Base-by-base conservation (phyloP, 1,140 invertebrate species). In the Tetramorium simillimum region DNA sequence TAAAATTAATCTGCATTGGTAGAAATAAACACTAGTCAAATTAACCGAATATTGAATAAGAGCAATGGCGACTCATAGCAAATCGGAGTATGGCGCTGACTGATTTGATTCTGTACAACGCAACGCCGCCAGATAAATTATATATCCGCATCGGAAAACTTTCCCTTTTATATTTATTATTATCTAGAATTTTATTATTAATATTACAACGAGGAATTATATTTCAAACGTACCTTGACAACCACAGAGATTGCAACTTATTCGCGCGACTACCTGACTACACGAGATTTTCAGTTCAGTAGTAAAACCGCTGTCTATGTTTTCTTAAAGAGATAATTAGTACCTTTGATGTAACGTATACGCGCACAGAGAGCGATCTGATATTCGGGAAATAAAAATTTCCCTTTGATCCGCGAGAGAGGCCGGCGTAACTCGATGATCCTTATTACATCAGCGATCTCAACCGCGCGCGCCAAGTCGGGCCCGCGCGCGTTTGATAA, bases 301-400 rank as follows among this genome's bases (percentile, higher is more conserved):
- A 53, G 43, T 40, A 40, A 67, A 37, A 53, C 7, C 18, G 21
- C 18, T 21, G 18, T 40, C 63, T 43, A 6, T n/a, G 28, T 46
- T 82, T 28, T 58, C 33, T 46, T 33, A 33, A 60, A 46, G 7
- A 37, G 24, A n/a, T 73, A 82, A 73, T 33, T 82, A 67, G 18
- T 43, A 51, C 40, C 46, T 70, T 53, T 81, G 63, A 73, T 21
- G 49, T 24, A 56, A 56, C 63, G 10, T 21, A 37, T 14, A 21
- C 21, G 21, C 9, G 16, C 4, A n/a, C 14, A 14, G 3, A 6
- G 14, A n/a, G 40, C 16, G 33, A 21, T 14, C 18, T 16, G 14
- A 67, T 67, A 65, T 5, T 21, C n/a, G 1, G 28, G 14, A 67
- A 67, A 80, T 81, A 56, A 70, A 70, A 81, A 43, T 70, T 81